Evolutionary conservation across 2,797 vertebrate genomes (phyloP).

Genomic region (Lepus oiostolus): DNA sequence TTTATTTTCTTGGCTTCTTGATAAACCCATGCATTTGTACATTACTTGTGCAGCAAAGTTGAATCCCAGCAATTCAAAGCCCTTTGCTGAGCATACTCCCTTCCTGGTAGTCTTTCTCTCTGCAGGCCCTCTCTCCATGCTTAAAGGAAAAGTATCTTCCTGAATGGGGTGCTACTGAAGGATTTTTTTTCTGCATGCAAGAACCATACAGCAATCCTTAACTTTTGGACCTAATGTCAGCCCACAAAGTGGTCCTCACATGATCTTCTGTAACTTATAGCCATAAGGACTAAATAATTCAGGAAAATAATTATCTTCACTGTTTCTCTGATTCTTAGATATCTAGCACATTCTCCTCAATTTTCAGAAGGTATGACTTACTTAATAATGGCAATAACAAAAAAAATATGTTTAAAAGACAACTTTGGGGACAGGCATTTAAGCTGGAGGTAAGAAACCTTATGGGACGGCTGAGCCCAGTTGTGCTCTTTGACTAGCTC

Average conservation of each 20-base stretch:
- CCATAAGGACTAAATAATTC: background rate
- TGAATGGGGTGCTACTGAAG: constrained; percentile 92
- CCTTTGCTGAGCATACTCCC: constrained; percentile 93
- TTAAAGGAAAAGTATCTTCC: constrained; percentile 95
- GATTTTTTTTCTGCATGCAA: constrained; percentile 93
- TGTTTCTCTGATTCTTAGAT: background rate
- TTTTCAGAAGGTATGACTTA: background rate
- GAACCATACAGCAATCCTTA: constrained; percentile 95
- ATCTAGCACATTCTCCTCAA: background rate
- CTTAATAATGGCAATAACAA: background rate
- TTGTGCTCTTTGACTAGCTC: too few relatives aligned
- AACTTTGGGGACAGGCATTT: too few relatives aligned
- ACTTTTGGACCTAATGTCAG: constrained; percentile 94
- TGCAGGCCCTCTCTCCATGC: constrained; percentile 91
- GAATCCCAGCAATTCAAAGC: constrained; percentile 88
- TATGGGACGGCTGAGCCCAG: too few relatives aligned
- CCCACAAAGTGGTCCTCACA: constrained; percentile 95
- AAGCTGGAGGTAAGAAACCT: too few relatives aligned
- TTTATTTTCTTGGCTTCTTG: constrained; percentile 94
- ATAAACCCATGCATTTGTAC: constrained; percentile 94
- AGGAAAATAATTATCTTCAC: background rate
- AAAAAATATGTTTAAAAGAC: background rate
- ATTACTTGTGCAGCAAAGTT: constrained; percentile 95
- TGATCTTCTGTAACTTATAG: constrained; percentile 80
- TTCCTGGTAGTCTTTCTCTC: constrained; percentile 93